These are phyloP conservation scores for Cricetomys ansorgei DNA, from an alignment of 2,113 vertebrate genomes.

Conservation along the genomic window DNA sequence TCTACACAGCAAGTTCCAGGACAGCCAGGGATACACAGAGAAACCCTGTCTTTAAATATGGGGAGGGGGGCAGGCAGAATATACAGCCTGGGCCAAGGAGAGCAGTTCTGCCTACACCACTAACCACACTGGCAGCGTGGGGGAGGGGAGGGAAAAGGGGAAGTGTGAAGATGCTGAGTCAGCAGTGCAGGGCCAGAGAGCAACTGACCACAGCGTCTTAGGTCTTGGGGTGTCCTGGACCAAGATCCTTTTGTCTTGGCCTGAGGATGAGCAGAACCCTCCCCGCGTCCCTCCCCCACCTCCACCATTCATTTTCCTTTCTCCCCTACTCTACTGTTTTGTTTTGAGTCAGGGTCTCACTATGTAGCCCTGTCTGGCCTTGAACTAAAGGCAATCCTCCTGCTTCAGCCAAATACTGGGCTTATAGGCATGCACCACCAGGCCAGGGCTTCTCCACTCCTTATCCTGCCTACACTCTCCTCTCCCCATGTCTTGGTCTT, in stretches of 20 bases:
- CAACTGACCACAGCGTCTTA: background rate
- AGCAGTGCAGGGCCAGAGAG: conserved; percentile 50
- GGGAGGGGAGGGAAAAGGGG: conserved; percentile 56
- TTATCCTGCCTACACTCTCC: background rate
- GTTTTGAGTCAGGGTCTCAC: background rate
- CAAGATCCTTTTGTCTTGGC: background rate
- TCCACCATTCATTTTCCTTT: too few relatives aligned
- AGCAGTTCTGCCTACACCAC: background rate
- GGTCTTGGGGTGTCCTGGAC: background rate
- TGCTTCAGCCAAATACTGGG: background rate
- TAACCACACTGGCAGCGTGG: background rate
- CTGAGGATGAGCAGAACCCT: background rate
- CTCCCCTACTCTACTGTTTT: background rate
- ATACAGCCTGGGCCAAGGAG: background rate
- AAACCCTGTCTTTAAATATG: too few relatives aligned
- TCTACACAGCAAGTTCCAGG: too few relatives aligned
- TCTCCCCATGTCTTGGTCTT: background rate
- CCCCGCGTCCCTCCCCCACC: background rate
- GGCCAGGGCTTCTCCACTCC: background rate
- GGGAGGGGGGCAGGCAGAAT: too few relatives aligned
- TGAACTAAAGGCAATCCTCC: background rate
- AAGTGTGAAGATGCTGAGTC: conserved; percentile 63
- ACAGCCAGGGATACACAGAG: too few relatives aligned
- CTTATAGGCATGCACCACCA: background rate
- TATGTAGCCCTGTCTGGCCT: background rate